Base-by-base conservation (phyloP, 2,797 vertebrate genomes). In the Oreonectes daqikongensis region DNA sequence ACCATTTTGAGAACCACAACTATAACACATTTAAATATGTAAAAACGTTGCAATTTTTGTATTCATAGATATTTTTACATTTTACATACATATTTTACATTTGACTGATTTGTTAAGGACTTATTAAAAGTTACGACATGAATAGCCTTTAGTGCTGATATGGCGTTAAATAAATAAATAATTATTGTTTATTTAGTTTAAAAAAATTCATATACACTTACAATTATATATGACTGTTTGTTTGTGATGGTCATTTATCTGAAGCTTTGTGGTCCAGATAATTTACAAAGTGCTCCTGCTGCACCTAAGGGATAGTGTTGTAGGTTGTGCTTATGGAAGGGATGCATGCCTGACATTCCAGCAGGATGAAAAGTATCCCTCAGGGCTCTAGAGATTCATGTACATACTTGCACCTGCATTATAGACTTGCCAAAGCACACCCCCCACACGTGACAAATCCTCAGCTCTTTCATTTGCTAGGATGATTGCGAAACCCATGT, bases 281-380 rank as follows among this genome's bases (percentile, higher is more conserved):
- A 38, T 57, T 15, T 38, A 73, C 1, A 4, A 0, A 6, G 14
- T 57, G 7, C 28, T 55, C 35, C 6, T 24, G 17, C 46, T 50
- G 28, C 22, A 52, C 59, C 55, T 59, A 12, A 18, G 65, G 55
- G 46, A 26, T 32, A 20, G 35, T 48, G n/a, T 48, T 50, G 53
- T 63, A 7, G 18, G 46, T 50, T 66, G 66, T 77, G 42, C 75
- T 84, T 59, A 63, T 20, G 64, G 38, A 53, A 7, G 2, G 61
- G 52, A 78, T 78, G 71, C 78, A 79, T 87, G 60, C 72, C 68
- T 78, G 71, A 81, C 78, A 87, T 89, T 89, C 87, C 83, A 59
- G 20, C 38, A 14, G 68, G 64, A 76, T 68, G 68, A 80, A 71
- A 28, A 73, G 69, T 61, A 68, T 74, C 75, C 48, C 78, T 65